Conservation (phyloP, 2,888 invertebrate genomes). For the Eumerus sabulonum region DNA sequence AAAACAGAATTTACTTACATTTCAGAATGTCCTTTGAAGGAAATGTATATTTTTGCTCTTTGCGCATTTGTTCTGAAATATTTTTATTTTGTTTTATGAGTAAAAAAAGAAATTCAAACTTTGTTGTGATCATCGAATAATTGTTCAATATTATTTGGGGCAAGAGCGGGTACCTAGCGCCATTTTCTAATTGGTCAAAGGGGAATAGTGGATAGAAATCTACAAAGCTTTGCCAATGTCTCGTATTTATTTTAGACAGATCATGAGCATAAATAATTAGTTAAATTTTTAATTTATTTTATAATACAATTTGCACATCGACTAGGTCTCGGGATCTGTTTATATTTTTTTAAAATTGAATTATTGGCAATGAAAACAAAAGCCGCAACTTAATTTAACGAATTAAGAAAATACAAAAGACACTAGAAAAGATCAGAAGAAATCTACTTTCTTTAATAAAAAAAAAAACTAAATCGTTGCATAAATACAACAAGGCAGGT, state of each 20-base stretch:
- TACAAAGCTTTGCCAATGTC: too few relatives aligned
- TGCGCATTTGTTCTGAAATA: constrained; percentile 55
- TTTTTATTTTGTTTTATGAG: not conserved
- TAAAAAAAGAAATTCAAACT: too few relatives aligned
- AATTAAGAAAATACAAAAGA: constrained; percentile 1
- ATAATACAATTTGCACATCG: constrained; percentile 66
- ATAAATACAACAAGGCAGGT: too few relatives aligned
- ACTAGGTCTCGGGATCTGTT: constrained; percentile 35
- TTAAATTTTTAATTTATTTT: constrained; percentile 14
- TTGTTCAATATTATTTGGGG: too few relatives aligned
- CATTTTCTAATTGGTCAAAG: constrained; percentile 5
- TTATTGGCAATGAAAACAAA: constrained; percentile 26
- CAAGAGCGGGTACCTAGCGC: not conserved
- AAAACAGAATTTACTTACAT: constrained; percentile 34
- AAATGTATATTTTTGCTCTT: constrained; percentile 14
- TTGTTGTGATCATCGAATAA: not conserved
- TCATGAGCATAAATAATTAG: not conserved
- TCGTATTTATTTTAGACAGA: too few relatives aligned
- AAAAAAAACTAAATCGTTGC: too few relatives aligned
- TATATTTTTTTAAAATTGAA: too few relatives aligned
- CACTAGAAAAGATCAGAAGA: not conserved
- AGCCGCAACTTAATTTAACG: constrained; percentile 15
- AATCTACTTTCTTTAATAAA: too few relatives aligned
- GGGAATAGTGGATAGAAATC: too few relatives aligned
- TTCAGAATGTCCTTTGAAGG: constrained; percentile 26